These are phyloP conservation scores for Campoplex nolae DNA, from an alignment of 2,888 invertebrate genomes.

Conservation along the genomic window DNA sequence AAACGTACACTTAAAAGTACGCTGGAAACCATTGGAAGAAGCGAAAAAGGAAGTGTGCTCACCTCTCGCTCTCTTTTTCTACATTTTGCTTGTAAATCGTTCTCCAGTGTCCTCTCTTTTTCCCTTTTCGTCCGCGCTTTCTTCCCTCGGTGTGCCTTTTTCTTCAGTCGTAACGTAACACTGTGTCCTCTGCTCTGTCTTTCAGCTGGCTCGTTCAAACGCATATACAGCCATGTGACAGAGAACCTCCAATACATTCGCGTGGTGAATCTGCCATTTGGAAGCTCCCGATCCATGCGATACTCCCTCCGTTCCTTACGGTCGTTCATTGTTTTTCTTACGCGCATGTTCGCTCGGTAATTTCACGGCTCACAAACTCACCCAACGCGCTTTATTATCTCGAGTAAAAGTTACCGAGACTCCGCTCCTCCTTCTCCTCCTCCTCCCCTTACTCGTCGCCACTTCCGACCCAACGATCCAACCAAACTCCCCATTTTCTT, in stretches of 20 bases:
- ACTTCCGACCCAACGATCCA: conserved; percentile 3
- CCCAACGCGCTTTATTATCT: conserved; percentile 71
- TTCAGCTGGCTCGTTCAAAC: conserved; percentile 45
- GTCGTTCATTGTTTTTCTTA: conserved; percentile 70
- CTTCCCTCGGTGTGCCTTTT: conserved; percentile 66
- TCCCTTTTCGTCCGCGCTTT: conserved; percentile 51
- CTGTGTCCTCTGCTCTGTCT: conserved; percentile 13
- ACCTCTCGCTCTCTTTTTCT: conserved; percentile 28
- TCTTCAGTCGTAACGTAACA: conserved; percentile 53
- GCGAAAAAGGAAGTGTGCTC: conserved; percentile 47
- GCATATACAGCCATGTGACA: conserved; percentile 32
- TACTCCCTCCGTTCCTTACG: conserved; percentile 13
- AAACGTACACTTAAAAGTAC: conserved; percentile 68
- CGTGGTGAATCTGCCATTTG: conserved; percentile 62
- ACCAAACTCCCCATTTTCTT: not conserved
- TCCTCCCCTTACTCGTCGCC: not conserved
- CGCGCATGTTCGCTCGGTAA: conserved; percentile 69
- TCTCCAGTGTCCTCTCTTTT: conserved; percentile 71
- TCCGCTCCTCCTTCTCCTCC: not conserved
- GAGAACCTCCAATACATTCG: conserved; percentile 38
- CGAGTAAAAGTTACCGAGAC: conserved; percentile 69
- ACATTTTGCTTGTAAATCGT: conserved; percentile 75
- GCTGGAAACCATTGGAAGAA: conserved; percentile 38
- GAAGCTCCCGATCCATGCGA: conserved; percentile 45
- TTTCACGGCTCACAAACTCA: conserved; percentile 73